Evolutionary conservation across 2,797 vertebrate genomes (phyloP).

Genomic region (Cottoperca gobio): DNA sequence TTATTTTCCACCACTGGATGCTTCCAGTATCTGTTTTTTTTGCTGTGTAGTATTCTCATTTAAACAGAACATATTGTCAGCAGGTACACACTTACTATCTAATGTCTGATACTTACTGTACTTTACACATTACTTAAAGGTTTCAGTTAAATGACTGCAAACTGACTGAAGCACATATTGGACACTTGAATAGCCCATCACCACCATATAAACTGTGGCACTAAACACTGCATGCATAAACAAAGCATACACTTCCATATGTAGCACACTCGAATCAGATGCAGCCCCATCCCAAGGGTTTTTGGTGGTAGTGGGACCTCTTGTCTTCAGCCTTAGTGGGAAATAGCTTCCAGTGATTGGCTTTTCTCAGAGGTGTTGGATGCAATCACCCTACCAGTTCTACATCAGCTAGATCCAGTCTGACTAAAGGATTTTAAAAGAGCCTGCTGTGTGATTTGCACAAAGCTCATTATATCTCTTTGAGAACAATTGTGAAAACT

Average conservation of each 20-base stretch:
- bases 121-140: neutral
- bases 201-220: conserved; percentile 5
- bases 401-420: neutral
- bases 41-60: neutral
- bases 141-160: conserved; percentile 1
- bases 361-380: conserved; percentile 27
- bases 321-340: neutral
- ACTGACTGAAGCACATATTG: neutral
- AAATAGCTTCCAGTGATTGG: conserved; percentile 27
- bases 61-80: neutral
- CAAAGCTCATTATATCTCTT: neutral
- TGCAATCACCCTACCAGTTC: conserved; percentile 16
- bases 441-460: neutral
- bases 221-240: neutral
- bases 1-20: no score
- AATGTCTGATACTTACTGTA: neutral
- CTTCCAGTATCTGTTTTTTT: neutral
- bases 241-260: neutral
- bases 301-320: conserved; percentile 13
- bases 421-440: neutral
- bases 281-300: neutral
- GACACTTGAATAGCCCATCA: neutral
- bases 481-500: neutral
- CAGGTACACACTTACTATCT: neutral
- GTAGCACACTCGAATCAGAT: conserved; percentile 22